These are phyloP conservation scores for Apodemia hepburni DNA, from an alignment of 2,888 invertebrate genomes.

Conservation along the genomic window DNA sequence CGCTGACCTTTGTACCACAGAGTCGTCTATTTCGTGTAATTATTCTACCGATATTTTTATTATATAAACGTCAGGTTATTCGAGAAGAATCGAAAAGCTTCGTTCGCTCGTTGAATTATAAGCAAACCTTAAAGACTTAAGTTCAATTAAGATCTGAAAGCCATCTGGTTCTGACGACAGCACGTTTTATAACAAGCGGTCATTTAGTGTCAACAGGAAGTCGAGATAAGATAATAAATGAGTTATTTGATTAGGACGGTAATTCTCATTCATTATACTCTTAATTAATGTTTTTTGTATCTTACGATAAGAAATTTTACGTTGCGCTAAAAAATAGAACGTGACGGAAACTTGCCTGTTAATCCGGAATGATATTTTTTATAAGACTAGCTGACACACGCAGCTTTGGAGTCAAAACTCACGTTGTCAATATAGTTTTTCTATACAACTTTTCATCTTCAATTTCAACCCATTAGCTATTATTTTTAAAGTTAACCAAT, in stretches of 20 bases:
- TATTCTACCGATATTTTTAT: too few relatives aligned
- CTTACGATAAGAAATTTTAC: neutral
- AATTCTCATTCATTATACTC: neutral
- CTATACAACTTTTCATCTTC: too few relatives aligned
- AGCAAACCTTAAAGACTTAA: neutral
- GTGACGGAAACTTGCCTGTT: neutral
- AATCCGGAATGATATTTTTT: neutral
- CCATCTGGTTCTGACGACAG: neutral
- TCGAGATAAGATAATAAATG: neutral
- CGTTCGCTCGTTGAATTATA: neutral
- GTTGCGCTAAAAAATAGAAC: neutral
- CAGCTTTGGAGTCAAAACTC: too few relatives aligned
- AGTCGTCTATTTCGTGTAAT: too few relatives aligned
- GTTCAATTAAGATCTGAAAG: neutral
- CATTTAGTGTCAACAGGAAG: slow-evolving; percentile 5
- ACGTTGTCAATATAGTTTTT: too few relatives aligned
- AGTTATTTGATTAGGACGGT: neutral
- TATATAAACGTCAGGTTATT: neutral
- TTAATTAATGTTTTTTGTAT: neutral
- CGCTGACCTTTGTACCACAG: too few relatives aligned
- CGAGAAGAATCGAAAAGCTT: too few relatives aligned
- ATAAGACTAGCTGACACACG: too few relatives aligned
- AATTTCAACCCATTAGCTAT: too few relatives aligned
- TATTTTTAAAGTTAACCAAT: too few relatives aligned
- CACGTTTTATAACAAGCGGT: neutral